Conservation (phyloP, 2,797 vertebrate genomes). For the Mallotus villosus region DNA sequence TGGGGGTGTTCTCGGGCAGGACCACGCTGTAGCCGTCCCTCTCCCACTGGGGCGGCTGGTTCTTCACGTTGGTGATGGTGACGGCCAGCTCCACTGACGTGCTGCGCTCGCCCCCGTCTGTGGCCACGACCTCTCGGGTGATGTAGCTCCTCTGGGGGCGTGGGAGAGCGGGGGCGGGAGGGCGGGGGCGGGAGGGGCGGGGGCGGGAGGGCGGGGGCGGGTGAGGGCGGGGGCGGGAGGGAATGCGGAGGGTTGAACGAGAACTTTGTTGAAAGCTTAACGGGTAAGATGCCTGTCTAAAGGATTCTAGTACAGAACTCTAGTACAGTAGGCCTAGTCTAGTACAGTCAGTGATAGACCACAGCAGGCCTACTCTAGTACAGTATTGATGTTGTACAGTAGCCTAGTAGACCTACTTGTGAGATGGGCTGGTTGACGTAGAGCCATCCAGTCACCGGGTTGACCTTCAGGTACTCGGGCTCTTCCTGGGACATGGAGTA, state of each 20-base stretch:
- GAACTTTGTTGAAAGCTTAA: too few relatives aligned
- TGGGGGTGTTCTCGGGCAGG: constrained; percentile 81
- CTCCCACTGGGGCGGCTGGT: constrained; percentile 87
- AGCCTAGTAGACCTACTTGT: constrained; percentile 70
- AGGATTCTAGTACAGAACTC: too few relatives aligned
- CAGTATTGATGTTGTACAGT: constrained; percentile 14
- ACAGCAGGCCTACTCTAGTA: background rate
- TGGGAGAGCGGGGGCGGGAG: background rate
- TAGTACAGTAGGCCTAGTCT: background rate
- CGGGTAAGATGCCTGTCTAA: too few relatives aligned
- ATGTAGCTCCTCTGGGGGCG: constrained; percentile 78
- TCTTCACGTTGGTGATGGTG: constrained; percentile 83
- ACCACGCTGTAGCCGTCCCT: constrained; percentile 82
- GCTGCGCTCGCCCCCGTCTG: constrained; percentile 85
- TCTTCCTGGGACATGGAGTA: constrained; percentile 82
- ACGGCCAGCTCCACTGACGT: constrained; percentile 81
- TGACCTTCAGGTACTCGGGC: constrained; percentile 82
- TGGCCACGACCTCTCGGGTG: constrained; percentile 78
- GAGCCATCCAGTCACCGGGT: constrained; percentile 87
- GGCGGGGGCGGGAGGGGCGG: too few relatives aligned
- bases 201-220: too few relatives aligned
- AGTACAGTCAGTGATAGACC: constrained; percentile 9
- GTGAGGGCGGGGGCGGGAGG: too few relatives aligned
- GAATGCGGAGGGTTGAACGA: too few relatives aligned
- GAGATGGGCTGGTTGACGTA: constrained; percentile 86